Evolutionary conservation across 1,140 invertebrate genomes (phyloP), one percentile per base, ranked within the genome.

Genomic region (Drosophila mauritiana): DNA sequence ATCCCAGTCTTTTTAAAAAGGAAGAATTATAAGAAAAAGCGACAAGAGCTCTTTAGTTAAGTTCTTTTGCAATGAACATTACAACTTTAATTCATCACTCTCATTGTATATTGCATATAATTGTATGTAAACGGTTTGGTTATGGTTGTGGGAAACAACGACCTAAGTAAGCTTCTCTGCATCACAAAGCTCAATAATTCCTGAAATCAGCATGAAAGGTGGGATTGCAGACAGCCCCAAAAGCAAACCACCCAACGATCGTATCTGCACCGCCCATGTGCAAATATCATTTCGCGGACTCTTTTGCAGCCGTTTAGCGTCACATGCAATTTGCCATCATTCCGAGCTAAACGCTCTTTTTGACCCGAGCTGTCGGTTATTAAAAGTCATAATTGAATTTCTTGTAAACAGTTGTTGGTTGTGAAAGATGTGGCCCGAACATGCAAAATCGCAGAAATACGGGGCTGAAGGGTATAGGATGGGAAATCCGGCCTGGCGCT

Each of bases 371-470:
- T 78, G 78, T 74, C 72, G 83, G 83, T 88, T 88, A 86, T 86
- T 86, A 86, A 90, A 90, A 90, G 77, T 85, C 86, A 83, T 90
- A 90, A 90, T 90, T 90, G 86, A 90, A 90, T 90, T 90, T 90
- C 81, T 90, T 90, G 80, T 84, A 90, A 81, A 81, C 69, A 76
- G 86, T 82, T 90, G 78, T 90, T 85, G 73, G 59, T 82, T 82
- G 70, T 81, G 73, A 86, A 90, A 67, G 81, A 90, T 90, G 78
- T 81, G 81, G 78, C 78, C 63, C 42, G 72, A 90, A 89, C 85
- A 89, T 89, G 85, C 85, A 86, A 90, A 86, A 85, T 39, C 5
- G 36, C 51, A 43, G 61, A 45, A 25, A 40, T 10, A 20, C 7
- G 27, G 11, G 45, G 11, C 46, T 6, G 12, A 48, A 48, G 8